Conservation (phyloP, 2,888 invertebrate genomes). For the Orthosia gothica region DNA sequence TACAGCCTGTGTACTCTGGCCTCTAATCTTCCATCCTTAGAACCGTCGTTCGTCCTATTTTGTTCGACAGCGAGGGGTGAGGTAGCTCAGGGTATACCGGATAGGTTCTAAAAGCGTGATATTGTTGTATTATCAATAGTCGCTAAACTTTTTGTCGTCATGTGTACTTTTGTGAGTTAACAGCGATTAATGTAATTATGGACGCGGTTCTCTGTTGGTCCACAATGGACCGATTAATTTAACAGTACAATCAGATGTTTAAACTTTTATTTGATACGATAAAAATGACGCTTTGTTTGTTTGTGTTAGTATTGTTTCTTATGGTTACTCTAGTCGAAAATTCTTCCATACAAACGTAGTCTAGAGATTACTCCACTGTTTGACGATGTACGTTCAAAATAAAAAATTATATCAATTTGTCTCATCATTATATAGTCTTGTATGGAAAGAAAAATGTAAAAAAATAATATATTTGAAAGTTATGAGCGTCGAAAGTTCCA, state of each 20-base stretch:
- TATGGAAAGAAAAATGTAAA: too few species aligned
- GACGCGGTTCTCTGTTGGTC: conserved; percentile 76
- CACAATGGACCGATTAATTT: conserved; percentile 66
- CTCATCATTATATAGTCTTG: too few species aligned
- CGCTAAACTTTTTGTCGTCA: conserved; percentile 87
- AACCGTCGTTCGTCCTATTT: conserved; percentile 69
- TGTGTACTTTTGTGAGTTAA: conserved; percentile 86
- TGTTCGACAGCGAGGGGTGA: conserved; percentile 69
- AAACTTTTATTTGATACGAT: conserved; percentile 48
- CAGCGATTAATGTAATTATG: conserved; percentile 88
- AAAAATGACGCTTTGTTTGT: conserved; percentile 9
- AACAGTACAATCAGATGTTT: conserved; percentile 57
- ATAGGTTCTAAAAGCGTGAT: conserved; percentile 89
- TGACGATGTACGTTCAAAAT: too few species aligned
- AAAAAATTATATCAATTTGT: too few species aligned
- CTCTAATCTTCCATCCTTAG: conserved; percentile 77
- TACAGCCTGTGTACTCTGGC: conserved; percentile 83
- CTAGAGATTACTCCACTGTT: too few species aligned
- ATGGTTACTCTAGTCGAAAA: too few species aligned
- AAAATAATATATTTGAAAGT: too few species aligned
- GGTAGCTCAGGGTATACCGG: conserved; percentile 79
- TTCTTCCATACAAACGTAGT: too few species aligned
- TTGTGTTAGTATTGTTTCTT: conserved; percentile 23
- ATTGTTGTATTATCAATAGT: conserved; percentile 90
- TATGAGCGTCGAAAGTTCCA: too few species aligned